Percentiles rank a stretch among this genome's conserved stretches.
These are phyloP conservation scores for Excalfactoria chinensis DNA, from an alignment of 2,113 vertebrate species.

Conservation along the genomic window DNA sequence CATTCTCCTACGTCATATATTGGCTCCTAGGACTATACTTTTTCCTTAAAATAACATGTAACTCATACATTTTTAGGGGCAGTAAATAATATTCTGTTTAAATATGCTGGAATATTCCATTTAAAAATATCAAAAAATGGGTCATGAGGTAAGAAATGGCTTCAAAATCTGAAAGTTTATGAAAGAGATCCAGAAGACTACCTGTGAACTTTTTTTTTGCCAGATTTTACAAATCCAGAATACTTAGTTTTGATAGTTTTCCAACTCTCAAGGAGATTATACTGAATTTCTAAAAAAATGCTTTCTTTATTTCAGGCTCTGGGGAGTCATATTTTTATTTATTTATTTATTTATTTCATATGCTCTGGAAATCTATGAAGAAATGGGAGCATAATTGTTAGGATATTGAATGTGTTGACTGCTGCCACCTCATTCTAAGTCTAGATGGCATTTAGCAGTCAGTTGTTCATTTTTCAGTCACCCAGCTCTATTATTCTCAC, in stretches of 20 bases:
- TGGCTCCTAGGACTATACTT: fast-evolving
- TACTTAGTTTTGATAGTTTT: background rate
- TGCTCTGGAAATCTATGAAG: background rate
- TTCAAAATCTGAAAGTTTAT: background rate
- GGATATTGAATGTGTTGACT: background rate
- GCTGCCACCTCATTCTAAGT: background rate
- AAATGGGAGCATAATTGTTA: background rate
- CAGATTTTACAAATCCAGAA: background rate
- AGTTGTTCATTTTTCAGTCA: background rate
- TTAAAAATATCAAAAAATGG: background rate
- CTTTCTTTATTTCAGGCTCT: background rate
- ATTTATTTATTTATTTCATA: background rate
- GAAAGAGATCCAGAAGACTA: background rate
- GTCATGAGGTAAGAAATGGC: background rate
- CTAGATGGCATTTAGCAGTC: background rate
- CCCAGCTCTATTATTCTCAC: background rate
- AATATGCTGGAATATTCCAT: background rate
- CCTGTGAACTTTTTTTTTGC: background rate
- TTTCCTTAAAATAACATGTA: background rate
- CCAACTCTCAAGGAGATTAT: background rate
- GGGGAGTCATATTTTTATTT: background rate
- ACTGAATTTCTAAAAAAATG: background rate
- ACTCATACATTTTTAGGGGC: background rate
- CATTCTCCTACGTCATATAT: background rate
- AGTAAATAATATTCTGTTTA: background rate